These are phyloP conservation scores for Cyanocitta stelleri DNA, from an alignment of 2,113 vertebrate genomes.

Conservation along the genomic window DNA sequence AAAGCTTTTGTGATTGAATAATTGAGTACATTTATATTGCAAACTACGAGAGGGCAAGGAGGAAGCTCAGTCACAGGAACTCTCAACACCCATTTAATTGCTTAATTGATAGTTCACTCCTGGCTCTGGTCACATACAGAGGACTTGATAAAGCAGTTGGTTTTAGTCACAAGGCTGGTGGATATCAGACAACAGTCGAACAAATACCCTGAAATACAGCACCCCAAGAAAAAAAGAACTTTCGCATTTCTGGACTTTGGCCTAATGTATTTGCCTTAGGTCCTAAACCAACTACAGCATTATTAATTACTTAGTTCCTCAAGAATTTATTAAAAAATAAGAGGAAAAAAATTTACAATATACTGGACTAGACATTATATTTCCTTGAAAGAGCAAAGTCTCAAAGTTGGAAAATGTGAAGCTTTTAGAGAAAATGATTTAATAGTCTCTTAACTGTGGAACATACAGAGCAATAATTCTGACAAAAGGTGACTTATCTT, in stretches of 20 bases:
- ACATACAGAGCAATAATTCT: constrained; percentile 28
- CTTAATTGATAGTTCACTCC: constrained; percentile 20
- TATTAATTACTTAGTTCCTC: not conserved
- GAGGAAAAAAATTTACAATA: not conserved
- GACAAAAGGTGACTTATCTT: constrained; percentile 45
- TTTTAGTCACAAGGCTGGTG: not conserved
- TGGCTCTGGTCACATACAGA: not conserved
- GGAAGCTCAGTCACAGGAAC: not conserved
- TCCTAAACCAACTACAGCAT: not conserved
- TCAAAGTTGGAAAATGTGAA: not conserved
- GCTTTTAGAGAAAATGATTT: constrained; percentile 49
- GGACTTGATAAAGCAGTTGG: not conserved
- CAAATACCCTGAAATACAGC: not conserved
- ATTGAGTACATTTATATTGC: not conserved
- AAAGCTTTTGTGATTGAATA: constrained; percentile 42
- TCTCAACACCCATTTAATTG: not conserved
- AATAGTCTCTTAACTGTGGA: constrained; percentile 19
- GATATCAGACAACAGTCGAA: not conserved
- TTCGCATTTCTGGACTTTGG: not conserved
- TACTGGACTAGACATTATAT: not conserved
- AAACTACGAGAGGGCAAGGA: not conserved
- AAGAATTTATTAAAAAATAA: not conserved
- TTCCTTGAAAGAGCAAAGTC: not conserved
- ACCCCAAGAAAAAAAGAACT: not conserved
- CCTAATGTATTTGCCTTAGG: not conserved